These are phyloP conservation scores for Gavialis gangeticus DNA, from an alignment of 2,113 vertebrate genomes.

Conservation along the genomic window DNA sequence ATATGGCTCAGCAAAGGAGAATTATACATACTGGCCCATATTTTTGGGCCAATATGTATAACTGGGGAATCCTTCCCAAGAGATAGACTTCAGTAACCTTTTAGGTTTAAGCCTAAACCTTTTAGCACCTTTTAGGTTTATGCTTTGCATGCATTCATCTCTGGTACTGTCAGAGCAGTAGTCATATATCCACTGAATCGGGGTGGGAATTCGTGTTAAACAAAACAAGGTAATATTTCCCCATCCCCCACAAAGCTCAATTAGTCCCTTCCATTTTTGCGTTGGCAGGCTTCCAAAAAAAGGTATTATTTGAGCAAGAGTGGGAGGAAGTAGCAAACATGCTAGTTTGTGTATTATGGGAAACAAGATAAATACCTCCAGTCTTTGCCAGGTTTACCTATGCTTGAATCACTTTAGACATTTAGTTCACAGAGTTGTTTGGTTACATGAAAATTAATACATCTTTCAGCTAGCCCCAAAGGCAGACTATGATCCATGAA, in stretches of 20 bases:
- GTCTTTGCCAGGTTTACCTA: constrained; percentile 42
- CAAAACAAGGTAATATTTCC: not conserved
- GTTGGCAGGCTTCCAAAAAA: constrained; percentile 21
- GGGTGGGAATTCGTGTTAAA: not conserved
- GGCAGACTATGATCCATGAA: no score
- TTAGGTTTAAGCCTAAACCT: not conserved
- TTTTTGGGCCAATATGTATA: not conserved
- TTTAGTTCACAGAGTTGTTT: constrained; percentile 25
- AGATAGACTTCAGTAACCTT: not conserved
- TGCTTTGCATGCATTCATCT: not conserved
- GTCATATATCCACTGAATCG: not conserved
- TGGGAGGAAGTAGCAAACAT: constrained; percentile 54
- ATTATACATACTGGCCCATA: not conserved
- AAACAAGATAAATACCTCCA: constrained; percentile 62
- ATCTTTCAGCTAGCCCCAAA: not conserved
- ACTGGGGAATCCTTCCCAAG: not conserved
- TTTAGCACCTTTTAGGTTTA: not conserved
- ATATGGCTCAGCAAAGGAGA: not conserved
- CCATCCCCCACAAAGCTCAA: not conserved
- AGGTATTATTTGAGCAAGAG: constrained; percentile 28
- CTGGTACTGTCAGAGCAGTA: not conserved
- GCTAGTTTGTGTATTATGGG: constrained; percentile 39
- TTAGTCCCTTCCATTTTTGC: constrained; percentile 39
- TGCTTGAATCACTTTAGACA: constrained; percentile 54
- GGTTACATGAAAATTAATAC: not conserved